These are phyloP conservation scores for Scaptodrosophila latifasciaeformis DNA, from an alignment of 2,888 invertebrate genomes.

Conservation along the genomic window DNA sequence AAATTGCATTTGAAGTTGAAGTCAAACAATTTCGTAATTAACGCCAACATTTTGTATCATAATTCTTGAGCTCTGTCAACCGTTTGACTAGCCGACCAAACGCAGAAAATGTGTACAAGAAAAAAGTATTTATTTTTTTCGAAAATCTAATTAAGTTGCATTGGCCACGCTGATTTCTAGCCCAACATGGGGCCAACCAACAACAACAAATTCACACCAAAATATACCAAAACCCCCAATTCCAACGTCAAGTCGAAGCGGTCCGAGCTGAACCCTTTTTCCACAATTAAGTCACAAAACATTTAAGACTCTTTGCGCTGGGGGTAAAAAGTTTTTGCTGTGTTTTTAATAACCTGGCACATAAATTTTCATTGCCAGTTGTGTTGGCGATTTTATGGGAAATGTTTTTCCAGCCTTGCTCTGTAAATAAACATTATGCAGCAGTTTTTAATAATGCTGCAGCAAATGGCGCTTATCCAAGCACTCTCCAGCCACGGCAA, in stretches of 20 bases:
- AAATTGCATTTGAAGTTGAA: constrained; percentile 67
- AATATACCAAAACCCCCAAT: neutral
- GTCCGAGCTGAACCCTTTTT: constrained; percentile 44
- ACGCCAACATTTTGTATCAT: constrained; percentile 60
- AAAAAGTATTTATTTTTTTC: too few relatives aligned
- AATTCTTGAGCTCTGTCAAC: constrained; percentile 37
- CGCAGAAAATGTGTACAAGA: too few relatives aligned
- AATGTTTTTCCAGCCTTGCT: constrained; percentile 8
- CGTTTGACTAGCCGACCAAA: neutral
- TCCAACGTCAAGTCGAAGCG: neutral
- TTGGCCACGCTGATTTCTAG: constrained; percentile 63
- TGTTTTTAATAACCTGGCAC: constrained; percentile 55
- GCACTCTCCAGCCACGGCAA: too few relatives aligned
- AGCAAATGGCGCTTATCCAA: constrained; percentile 3
- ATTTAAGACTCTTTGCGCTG: constrained; percentile 26
- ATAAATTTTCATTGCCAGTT: constrained; percentile 49
- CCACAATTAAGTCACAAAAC: constrained; percentile 11
- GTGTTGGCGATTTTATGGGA: constrained; percentile 1
- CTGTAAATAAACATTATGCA: constrained; percentile 62
- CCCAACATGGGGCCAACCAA: constrained; percentile 29
- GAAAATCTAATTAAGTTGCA: constrained; percentile 70
- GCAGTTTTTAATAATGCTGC: constrained; percentile 43
- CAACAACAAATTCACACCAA: too few relatives aligned
- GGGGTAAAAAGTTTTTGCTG: constrained; percentile 44
- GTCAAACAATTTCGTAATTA: constrained; percentile 58